A percentile compares a stretch with the other conserved stretches of the same genome.
Conservation (phyloP, 2,797 vertebrate species). For the Distichodus sexfasciatus region DNA sequence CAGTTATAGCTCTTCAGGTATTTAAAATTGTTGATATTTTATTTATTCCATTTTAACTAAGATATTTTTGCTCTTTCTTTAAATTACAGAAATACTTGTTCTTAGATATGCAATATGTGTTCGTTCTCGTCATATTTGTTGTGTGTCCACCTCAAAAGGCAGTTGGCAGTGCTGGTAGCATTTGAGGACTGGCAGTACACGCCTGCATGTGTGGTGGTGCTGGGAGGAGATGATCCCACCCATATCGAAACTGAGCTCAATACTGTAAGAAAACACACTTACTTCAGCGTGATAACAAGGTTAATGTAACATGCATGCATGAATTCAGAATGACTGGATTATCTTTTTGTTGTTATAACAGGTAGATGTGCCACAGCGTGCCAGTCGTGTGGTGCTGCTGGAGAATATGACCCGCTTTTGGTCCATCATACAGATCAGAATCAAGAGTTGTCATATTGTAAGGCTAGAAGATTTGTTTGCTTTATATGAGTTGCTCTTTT, state of each 20-base stretch:
- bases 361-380: constrained; percentile 84
- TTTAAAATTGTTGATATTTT: not conserved
- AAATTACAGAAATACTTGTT: no score
- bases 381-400: constrained; percentile 83
- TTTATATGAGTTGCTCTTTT: no score
- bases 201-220: constrained; percentile 87
- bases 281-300: not conserved
- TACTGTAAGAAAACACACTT: constrained; percentile 75
- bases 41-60: not conserved
- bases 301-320: not conserved
- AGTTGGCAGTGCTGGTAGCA: constrained; percentile 85
- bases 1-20: no score
- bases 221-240: constrained; percentile 82
- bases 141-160: no score
- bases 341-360: constrained; percentile 58
- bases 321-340: no score
- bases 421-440: constrained; percentile 88
- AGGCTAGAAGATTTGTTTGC: no score
- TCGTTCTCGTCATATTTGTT: no score
- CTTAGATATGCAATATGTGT: no score
- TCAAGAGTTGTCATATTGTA: constrained; percentile 96
- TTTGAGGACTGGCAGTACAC: constrained; percentile 95
- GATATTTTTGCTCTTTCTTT: no score
- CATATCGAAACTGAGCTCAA: constrained; percentile 86
- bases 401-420: constrained; percentile 91